These are phyloP conservation scores for Popillia japonica DNA, from an alignment of 1,140 invertebrate species.

Conservation along the genomic window DNA sequence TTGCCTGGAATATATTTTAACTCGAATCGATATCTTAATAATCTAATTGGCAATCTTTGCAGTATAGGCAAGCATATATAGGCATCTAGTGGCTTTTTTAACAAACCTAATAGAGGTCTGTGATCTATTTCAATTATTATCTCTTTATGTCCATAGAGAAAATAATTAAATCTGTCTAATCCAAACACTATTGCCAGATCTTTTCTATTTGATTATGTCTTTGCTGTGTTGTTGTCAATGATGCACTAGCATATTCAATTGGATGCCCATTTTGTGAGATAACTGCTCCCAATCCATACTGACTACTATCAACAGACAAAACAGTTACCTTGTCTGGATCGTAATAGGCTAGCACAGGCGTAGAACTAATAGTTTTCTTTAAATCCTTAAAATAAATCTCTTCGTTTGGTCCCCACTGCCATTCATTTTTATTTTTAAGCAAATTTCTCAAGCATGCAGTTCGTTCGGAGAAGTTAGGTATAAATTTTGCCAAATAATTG, in stretches of 20 bases:
- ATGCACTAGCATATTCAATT: constrained; percentile 55
- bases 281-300: constrained; percentile 47
- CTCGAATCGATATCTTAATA: constrained; percentile 57
- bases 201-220: constrained; percentile 60
- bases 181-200: constrained; percentile 64
- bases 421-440: constrained; percentile 30
- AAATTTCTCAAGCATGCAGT: constrained; percentile 4
- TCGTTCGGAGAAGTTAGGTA: constrained; percentile 39
- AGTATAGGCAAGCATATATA: constrained; percentile 56
- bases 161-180: constrained; percentile 59
- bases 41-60: constrained; percentile 56
- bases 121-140: constrained; percentile 58
- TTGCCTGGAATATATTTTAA: constrained; percentile 55
- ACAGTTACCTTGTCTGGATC: not conserved
- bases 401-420: not conserved
- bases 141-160: constrained; percentile 55
- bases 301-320: constrained; percentile 36
- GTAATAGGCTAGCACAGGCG: constrained; percentile 12
- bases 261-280: constrained; percentile 50
- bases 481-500: constrained; percentile 41
- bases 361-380: not conserved
- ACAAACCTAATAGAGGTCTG: constrained; percentile 36
- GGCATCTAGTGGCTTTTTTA: constrained; percentile 50
- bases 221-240: constrained; percentile 48
- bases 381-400: constrained; percentile 24